phyloP scores from a whole-genome alignment of 2,113 vertebrate species.

The Pipra filicauda region DNA sequence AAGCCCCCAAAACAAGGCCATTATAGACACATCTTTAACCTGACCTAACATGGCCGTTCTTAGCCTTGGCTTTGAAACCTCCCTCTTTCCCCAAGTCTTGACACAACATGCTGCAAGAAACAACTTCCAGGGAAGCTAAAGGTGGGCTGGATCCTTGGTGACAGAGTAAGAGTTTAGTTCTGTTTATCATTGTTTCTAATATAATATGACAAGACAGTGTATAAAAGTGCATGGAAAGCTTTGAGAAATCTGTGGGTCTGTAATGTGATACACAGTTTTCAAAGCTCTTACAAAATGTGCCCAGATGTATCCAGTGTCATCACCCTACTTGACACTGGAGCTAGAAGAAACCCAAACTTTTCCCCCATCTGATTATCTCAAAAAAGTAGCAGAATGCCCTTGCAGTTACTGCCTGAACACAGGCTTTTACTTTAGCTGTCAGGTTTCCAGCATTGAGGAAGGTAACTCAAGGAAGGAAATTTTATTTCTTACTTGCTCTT shows the following conservation, averaged over 20 bases:
- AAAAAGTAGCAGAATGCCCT: neutral
- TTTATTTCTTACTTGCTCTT: conserved; percentile 88
- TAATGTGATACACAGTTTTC: neutral
- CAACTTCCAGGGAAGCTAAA: neutral
- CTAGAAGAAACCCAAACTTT: neutral
- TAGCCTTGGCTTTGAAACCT: neutral
- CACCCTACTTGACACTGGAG: neutral
- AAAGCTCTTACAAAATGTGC: neutral
- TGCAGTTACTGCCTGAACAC: neutral
- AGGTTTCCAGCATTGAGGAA: neutral
- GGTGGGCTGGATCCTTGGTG: neutral
- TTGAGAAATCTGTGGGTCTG: neutral
- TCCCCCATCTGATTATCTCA: neutral
- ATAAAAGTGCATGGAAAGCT: neutral
- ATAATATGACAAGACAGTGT: neutral
- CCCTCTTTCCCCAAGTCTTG: neutral
- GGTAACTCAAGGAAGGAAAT: neutral
- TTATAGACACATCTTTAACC: neutral
- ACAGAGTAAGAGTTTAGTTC: neutral
- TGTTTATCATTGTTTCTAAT: neutral
- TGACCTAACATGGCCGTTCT: neutral
- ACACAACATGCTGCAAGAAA: neutral
- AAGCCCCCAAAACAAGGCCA: neutral
- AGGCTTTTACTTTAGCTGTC: neutral
- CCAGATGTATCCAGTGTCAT: neutral